Evolutionary conservation across 2,113 vertebrate genomes (phyloP).

Genomic region (Gavia stellata): DNA sequence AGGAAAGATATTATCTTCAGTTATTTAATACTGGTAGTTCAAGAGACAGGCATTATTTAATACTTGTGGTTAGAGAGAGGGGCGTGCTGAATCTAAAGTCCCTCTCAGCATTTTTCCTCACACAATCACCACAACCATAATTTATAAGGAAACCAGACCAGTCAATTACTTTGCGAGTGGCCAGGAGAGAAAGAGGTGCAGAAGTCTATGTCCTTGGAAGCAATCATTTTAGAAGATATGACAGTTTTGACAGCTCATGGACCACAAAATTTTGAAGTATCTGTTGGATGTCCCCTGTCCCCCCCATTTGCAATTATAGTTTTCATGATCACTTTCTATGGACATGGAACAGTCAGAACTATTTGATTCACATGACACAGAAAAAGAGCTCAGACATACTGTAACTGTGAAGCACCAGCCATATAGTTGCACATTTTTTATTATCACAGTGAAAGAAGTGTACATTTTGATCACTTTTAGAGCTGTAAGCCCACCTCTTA

Average conservation of each 20-base stretch:
- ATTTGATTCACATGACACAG: accelerated
- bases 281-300: neutral
- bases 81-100: neutral
- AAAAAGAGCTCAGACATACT: neutral
- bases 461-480: neutral
- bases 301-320: neutral
- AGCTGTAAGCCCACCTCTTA: neutral
- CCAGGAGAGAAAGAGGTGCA: neutral
- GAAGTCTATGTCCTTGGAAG: neutral
- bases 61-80: neutral
- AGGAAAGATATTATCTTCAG: neutral
- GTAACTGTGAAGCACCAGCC: neutral
- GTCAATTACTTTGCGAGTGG: neutral
- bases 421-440: neutral
- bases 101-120: neutral
- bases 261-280: neutral
- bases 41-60: neutral
- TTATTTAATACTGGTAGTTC: neutral
- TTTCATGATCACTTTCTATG: neutral
- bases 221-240: neutral
- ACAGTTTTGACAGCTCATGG: neutral
- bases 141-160: neutral
- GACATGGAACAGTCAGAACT: neutral
- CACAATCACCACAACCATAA: neutral
- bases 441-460: neutral